Base-by-base conservation (phyloP, 2,797 vertebrate genomes). In the Luscinia luscinia region DNA sequence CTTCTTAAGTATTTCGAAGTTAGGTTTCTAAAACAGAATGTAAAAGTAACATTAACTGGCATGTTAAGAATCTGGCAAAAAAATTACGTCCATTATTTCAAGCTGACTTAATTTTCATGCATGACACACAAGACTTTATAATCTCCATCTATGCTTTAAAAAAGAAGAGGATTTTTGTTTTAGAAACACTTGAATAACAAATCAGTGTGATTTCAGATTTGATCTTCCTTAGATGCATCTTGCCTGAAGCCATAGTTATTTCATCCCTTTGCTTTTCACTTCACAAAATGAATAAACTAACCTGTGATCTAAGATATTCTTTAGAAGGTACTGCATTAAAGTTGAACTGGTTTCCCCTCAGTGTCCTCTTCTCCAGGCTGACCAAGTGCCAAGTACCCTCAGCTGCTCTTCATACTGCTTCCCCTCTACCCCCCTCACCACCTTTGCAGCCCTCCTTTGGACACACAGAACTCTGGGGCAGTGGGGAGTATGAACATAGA, bases 21-120 rank as follows among this genome's bases (percentile, higher is more conserved):
- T 70, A 85, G n/a, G 28, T 66, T 86, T 86, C 91, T 93, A 80
- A 81, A 96, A 92, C 13, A 21, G 6, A 91, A 93, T 17, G 78
- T 61, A 66, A 70, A 87, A 91, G 79, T 14, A 80, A 32, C 6
- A 88, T 81, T 88, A 89, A 86, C 36, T 76, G 38, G 15, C 27
- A 76, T 61, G 55, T 61, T 69, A 62, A 78, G n/a, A 83, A 64
- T 45, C 87, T 55, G 48, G 9, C 12, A 72, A 66, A 52, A 88
- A 68, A 59, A 45, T 0, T 6, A 70, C 0, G 16, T 43, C 69
- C 21, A 17, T 40, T 20, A 41, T 74, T 85, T 69, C 59, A 86
- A 64, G 20, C 27, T 9, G 1, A 87, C 28, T 49, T 90, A 34
- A 32, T 48, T 79, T 87, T 57, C 70, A 73, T 9, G 15, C 28